Base-by-base conservation (phyloP, 2,888 invertebrate species). In the Lepidochrysops patricia region DNA sequence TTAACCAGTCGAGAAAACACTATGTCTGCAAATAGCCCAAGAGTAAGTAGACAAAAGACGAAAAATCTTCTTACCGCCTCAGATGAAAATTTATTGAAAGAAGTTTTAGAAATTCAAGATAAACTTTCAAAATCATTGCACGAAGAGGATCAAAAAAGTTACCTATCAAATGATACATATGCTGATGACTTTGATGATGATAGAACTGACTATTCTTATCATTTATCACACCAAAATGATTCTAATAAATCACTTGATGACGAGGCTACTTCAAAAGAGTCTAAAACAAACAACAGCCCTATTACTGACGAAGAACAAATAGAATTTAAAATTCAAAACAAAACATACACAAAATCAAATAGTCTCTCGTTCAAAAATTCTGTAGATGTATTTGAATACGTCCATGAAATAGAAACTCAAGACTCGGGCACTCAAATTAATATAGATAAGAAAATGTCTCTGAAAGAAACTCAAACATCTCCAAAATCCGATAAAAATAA, bases 141-240 rank as follows among this genome's bases (percentile, higher is more conserved):
- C 1, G 57, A 56, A 13, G 69, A 68, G 61, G 57, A 66, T 35
- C 62, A 67, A 15, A 70, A 68, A 37, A 73, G 65, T 62, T 68
- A 72, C 35, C 57, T 63, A 25, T 69, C 70, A 26, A 63, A 74
- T 65, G 77, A 81, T 50, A 88, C 82, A 60, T 89, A 89, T 65
- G 80, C 68, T 57, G 89, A 90, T 68, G 89, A 90, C 69, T 90
- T 90, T 67, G 89, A 89, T 68, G 84, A 82, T 57, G 84, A 84
- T n/a, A 82, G 80, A 64, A 77, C 83, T 2, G 76, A 79, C 29
- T 65, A 65, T n/a, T 73, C 75, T 2, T 9, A 43, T 13, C 66
- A 60, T 34, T 60, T 64, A 37, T 68, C 67, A 32, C 64, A 54
- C 56, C 60, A 60, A 54, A 61, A 58, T 65, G 58, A 74, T 67